These are phyloP conservation scores for Euzetes globulus DNA, from an alignment of 2,888 invertebrate species.

Conservation along the genomic window DNA sequence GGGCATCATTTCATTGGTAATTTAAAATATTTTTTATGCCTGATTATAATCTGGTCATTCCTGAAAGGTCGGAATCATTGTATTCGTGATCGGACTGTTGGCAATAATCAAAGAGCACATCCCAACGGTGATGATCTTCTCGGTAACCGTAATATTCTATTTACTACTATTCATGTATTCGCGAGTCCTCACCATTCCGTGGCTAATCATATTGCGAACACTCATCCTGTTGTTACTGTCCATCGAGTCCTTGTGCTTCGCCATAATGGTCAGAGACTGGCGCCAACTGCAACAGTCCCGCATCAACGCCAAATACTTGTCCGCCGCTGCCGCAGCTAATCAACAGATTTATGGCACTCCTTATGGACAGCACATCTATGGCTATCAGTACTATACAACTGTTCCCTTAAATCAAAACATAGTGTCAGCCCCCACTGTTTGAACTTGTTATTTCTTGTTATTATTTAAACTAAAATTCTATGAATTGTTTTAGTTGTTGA, in stretches of 20 bases:
- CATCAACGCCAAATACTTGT: background rate
- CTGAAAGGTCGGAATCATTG: slow-evolving; percentile 24
- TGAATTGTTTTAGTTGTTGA: too few species aligned
- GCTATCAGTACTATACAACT: slow-evolving; percentile 11
- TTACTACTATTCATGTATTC: slow-evolving; percentile 33
- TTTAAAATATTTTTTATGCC: too few species aligned
- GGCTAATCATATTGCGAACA: slow-evolving; percentile 30
- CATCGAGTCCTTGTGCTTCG: slow-evolving; percentile 17
- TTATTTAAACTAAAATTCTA: too few species aligned
- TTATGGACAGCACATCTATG: background rate
- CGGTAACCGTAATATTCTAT: slow-evolving; percentile 30
- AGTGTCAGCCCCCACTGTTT: too few species aligned
- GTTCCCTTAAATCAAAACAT: background rate
- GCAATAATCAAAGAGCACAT: slow-evolving; percentile 33
- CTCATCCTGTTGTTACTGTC: slow-evolving; percentile 9
- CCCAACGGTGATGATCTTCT: slow-evolving; percentile 23
- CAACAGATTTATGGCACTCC: background rate
- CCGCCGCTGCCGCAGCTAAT: slow-evolving; percentile 19
- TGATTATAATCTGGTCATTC: background rate
- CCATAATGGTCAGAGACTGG: slow-evolving; percentile 33
- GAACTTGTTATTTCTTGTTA: too few species aligned
- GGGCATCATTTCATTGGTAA: slow-evolving; percentile 33
- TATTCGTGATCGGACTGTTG: slow-evolving; percentile 30
- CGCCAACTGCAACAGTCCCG: slow-evolving; percentile 23
- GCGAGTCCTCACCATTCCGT: slow-evolving; percentile 23